These are phyloP conservation scores for Clarias magur DNA, from an alignment of 2,113 vertebrate genomes.

Conservation along the genomic window DNA sequence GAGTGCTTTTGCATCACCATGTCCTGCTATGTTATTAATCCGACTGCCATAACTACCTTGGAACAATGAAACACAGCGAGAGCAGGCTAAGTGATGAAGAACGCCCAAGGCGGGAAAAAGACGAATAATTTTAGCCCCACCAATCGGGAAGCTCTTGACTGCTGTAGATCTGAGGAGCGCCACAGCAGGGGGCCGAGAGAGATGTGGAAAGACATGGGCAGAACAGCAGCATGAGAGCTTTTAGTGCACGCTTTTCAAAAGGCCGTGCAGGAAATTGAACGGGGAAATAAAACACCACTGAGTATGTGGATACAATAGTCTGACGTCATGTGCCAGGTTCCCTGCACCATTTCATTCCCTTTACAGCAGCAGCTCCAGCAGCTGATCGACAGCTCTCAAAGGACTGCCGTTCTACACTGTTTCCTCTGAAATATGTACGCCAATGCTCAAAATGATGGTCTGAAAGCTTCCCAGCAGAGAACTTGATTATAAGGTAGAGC, in stretches of 20 bases:
- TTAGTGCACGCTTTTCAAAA: not conserved
- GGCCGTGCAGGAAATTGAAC: not conserved
- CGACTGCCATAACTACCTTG: not conserved
- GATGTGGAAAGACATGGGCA: not conserved
- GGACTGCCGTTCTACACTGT: not conserved
- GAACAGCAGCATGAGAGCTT: not conserved
- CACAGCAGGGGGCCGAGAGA: slow-evolving; percentile 4
- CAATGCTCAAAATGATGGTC: not conserved
- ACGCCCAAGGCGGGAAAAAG: not conserved
- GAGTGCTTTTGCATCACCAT: not conserved
- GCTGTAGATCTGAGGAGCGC: slow-evolving; percentile 3
- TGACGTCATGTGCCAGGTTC: not conserved
- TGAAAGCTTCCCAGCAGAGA: not conserved
- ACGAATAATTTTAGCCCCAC: not conserved
- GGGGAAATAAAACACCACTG: not conserved
- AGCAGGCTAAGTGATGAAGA: not conserved
- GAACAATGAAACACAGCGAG: not conserved
- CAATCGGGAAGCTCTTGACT: not conserved
- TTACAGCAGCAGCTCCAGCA: not conserved
- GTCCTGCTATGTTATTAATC: not conserved
- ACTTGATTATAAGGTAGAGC: not conserved
- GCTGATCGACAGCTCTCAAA: not conserved
- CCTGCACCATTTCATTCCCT: not conserved
- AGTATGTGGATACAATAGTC: not conserved
- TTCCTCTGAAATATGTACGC: not conserved